Base-by-base conservation (phyloP, 35 echinoderm and acorn worm genomes). In the Amphiura filiformis region DNA sequence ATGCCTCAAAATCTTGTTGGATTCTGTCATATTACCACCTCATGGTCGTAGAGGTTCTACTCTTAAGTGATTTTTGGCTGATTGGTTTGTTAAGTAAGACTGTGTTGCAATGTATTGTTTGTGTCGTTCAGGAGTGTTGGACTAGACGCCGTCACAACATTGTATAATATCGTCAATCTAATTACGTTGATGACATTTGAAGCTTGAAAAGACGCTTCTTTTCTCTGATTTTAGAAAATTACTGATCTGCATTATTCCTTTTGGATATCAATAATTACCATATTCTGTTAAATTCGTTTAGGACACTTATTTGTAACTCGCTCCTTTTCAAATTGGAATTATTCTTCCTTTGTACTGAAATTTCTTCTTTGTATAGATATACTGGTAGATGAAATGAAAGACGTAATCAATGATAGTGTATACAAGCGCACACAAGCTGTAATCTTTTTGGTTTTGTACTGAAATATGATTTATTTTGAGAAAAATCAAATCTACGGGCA, bases 321-420 rank as follows among this genome's bases (percentile, higher is more conserved):
- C 61, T 11, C 15, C 3, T 70, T 70, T 70, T 23, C 15, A 26
- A 70, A 70, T 70, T 70, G 61, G 61, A 70, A 70, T 70, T 70
- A 70, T 70, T 70, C 61, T 70, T n/a, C 61, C 28, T 52, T 70
- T 70, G 26, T n/a, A 70, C 17, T 70, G 44, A 70, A 70, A 3
- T 70, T 70, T 26, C 17, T 70, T 5, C 28, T 26, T 70, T 70
- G 61, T 70, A 70, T 70, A 11, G 28, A 3, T 18, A 70, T 70
- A 70, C 17, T 70, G 28, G 1, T 4, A 18, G 15, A 3, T 18
- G 15, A 30, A 70, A 15, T 13, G 61, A 5, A 70, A 70, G 61
- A 70, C 61, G 7, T 70, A 70, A 70, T 70, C 61, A 70, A 30
- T 70, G 61, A 70, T 70, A 18, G 61, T 70, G 61, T 70, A 70